Evolutionary conservation across 2,888 invertebrate species (phyloP).

Genomic region (Smittia sp.): DNA sequence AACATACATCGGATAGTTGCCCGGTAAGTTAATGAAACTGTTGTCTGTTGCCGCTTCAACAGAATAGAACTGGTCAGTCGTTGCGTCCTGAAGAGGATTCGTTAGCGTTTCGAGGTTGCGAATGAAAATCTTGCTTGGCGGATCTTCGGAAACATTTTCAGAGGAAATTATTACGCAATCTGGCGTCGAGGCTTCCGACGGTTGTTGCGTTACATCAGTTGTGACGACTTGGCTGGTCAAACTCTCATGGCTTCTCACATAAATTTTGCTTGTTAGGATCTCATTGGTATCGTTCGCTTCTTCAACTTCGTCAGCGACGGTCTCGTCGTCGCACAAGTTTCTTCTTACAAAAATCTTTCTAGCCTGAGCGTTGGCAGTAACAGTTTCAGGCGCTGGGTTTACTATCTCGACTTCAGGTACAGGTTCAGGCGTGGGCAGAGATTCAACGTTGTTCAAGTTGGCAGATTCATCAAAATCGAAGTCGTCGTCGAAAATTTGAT

Average conservation of each 20-base stretch:
- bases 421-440: neutral
- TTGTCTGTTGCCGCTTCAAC: neutral
- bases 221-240: slow-evolving; percentile 25
- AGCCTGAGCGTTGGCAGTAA: neutral
- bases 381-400: neutral
- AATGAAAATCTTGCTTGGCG: slow-evolving; percentile 49
- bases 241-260: slow-evolving; percentile 26
- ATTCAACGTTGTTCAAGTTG: neutral
- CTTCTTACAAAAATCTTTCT: slow-evolving; percentile 30
- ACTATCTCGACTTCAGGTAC: slow-evolving; percentile 15
- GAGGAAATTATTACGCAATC: slow-evolving; percentile 23
- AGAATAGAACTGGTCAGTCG: neutral
- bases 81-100: slow-evolving; percentile 45
- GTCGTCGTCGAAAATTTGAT: slow-evolving; percentile 22
- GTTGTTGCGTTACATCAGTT: slow-evolving; percentile 7
- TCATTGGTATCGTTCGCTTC: neutral
- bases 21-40: neutral
- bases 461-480: slow-evolving; percentile 33
- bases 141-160: neutral
- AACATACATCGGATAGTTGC: slow-evolving; percentile 17
- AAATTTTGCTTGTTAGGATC: slow-evolving; percentile 28
- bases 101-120: slow-evolving; percentile 52
- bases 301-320: neutral
- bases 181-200: neutral
- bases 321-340: neutral